These are phyloP conservation scores for Kryphioiulus occultus DNA, from an alignment of 2,888 invertebrate species.

Conservation along the genomic window DNA sequence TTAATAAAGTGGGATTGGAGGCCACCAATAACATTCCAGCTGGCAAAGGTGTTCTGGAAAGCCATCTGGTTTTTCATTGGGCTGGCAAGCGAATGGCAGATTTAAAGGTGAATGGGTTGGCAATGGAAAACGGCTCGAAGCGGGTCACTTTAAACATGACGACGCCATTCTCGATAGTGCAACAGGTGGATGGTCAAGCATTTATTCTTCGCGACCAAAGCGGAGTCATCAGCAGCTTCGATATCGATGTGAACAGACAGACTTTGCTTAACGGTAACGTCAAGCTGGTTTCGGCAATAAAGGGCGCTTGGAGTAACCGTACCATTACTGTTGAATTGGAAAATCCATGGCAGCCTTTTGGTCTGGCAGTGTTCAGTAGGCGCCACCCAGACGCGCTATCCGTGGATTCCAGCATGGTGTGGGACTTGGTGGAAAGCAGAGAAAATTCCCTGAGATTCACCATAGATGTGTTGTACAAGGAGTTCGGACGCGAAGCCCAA, in stretches of 20 bases:
- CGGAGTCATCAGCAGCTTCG: neutral
- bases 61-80: constrained; percentile 1
- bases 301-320: constrained; percentile 24
- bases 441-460: neutral
- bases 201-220: neutral
- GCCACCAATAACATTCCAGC: constrained; percentile 29
- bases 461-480: neutral
- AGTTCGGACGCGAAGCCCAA: constrained; percentile 21
- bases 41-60: neutral
- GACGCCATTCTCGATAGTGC: constrained; percentile 47
- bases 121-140: neutral
- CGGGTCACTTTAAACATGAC: constrained; percentile 27
- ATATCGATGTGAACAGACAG: constrained; percentile 7
- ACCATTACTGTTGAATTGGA: constrained; percentile 45
- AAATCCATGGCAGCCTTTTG: constrained; percentile 50
- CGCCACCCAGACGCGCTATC: neutral
- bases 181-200: constrained; percentile 41
- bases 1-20: constrained; percentile 12
- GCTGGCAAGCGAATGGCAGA: constrained; percentile 4
- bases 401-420: neutral
- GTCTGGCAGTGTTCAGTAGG: neutral
- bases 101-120: neutral
- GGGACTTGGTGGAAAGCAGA: constrained; percentile 33
- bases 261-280: constrained; percentile 29
- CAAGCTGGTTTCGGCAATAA: neutral